Evolutionary conservation across 2,888 invertebrate species (phyloP).

Genomic region (Cecidostiba fungosa): DNA sequence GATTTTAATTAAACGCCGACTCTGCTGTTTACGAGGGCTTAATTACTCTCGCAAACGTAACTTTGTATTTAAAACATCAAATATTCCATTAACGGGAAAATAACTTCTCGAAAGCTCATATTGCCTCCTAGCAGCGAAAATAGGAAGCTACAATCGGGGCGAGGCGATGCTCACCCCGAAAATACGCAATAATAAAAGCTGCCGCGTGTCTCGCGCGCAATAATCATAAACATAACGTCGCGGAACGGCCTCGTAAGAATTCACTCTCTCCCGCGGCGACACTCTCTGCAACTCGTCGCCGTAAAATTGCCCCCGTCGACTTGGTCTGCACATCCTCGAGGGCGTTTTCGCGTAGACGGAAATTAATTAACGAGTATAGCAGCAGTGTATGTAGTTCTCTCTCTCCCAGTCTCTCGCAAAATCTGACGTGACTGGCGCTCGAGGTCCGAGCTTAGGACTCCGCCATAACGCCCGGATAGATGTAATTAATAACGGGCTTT

Average conservation of each 20-base stretch:
- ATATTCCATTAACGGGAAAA: not conserved
- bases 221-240: conserved; percentile 37
- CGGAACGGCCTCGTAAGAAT: conserved; percentile 27
- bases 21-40: not conserved
- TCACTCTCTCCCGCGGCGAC: conserved; percentile 29
- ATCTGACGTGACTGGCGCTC: conserved; percentile 73
- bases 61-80: not conserved
- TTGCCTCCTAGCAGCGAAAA: not conserved
- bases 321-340: conserved; percentile 39
- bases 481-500: conserved; percentile 73
- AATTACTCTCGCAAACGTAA: conserved; percentile 13
- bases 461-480: conserved; percentile 59
- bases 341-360: conserved; percentile 62
- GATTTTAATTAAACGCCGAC: not conserved
- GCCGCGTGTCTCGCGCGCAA: not conserved
- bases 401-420: conserved; percentile 62
- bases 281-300: conserved; percentile 11
- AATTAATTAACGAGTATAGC: conserved; percentile 74
- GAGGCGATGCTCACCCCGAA: not conserved
- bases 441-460: conserved; percentile 67
- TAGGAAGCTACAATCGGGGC: not conserved
- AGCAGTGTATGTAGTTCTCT: conserved; percentile 52
- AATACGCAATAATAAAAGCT: conserved; percentile 26
- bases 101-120: not conserved
- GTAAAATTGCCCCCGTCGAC: not conserved